These are phyloP conservation scores for Drosophila obscura DNA, from an alignment of 1,140 invertebrate genomes.

Conservation along the genomic window DNA sequence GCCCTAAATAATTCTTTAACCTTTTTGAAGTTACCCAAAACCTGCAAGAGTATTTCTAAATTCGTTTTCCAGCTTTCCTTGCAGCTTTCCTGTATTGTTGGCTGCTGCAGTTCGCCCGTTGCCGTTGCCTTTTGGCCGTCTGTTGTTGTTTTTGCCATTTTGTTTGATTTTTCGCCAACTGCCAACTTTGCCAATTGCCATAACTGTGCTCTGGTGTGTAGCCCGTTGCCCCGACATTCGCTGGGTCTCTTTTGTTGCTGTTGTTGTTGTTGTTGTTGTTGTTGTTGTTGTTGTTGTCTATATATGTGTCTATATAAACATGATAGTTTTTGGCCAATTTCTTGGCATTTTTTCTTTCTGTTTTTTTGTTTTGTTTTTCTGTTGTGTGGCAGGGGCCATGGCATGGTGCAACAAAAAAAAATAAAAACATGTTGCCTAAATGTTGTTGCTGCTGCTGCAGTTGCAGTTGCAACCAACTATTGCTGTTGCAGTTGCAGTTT, in stretches of 20 bases:
- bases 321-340: slow-evolving; percentile 79
- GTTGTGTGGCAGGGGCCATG: slow-evolving; percentile 33
- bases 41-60: too few species aligned
- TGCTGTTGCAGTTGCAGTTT: slow-evolving; percentile 5
- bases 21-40: too few species aligned
- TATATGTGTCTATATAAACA: slow-evolving; percentile 77
- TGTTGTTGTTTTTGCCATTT: slow-evolving; percentile 53
- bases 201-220: slow-evolving; percentile 50
- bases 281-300: slow-evolving; percentile 28
- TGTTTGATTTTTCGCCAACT: slow-evolving; percentile 68
- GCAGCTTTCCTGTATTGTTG: slow-evolving; percentile 14
- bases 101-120: slow-evolving; percentile 37
- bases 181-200: slow-evolving; percentile 67
- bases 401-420: slow-evolving; percentile 34
- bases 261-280: slow-evolving; percentile 24
- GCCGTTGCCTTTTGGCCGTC: slow-evolving; percentile 47
- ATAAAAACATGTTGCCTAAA: slow-evolving; percentile 63
- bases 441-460: slow-evolving; percentile 43
- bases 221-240: slow-evolving; percentile 20
- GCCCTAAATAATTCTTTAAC: too few species aligned
- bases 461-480: slow-evolving; percentile 25
- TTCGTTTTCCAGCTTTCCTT: neutral
- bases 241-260: slow-evolving; percentile 1
- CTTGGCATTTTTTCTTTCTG: slow-evolving; percentile 24
- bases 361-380: slow-evolving; percentile 20